Base-by-base conservation (phyloP, 2,113 vertebrate genomes). In the Galeopterus variegatus region DNA sequence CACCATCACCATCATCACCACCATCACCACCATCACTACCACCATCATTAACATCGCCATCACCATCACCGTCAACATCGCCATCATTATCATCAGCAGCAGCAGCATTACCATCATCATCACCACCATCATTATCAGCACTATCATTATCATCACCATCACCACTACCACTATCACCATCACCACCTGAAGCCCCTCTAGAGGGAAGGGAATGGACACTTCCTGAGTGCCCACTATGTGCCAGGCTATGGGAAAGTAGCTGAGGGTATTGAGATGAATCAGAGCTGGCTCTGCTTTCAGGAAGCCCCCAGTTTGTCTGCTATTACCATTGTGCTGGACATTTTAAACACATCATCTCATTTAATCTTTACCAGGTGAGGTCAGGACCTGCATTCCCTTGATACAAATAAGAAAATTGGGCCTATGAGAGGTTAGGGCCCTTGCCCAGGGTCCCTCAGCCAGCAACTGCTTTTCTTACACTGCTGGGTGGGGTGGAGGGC, bases 21-120 rank as follows among this genome's bases (percentile, higher is more conserved):
- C 1, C 26, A 65, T 4, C 62, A 54, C 19, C n/a, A n/a, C 2
- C 0, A 2, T 1, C 9, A 26, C 28, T 36, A 62, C 0, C 64
- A 69, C 6, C 41, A 19, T 18, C 33, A 33, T 8, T n/a, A n/a
- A n/a, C n/a, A n/a, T n/a, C n/a, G n/a, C n/a, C 52, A 82, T 15
- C 31, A 17, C 9, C 10, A 75, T 3, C 52, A 75, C 21, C 33
- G 33, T 1, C 64, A 85, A 1, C 64, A 85, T 0, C 31, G 5
- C 6, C 24, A 12, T 2, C 28, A 76, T 31, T 11, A 50, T 6
- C 31, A 10, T 13, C 6, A 45, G n/a, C n/a, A n/a, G n/a, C n/a
- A n/a, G n/a, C n/a, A n/a, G n/a, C n/a, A n/a, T n/a, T n/a, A n/a
- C n/a, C 18, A 50, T 6, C 31, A 10, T 13, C 6, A 45, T 23